phyloP scores from a whole-genome alignment of 1,140 invertebrate species.

The Pinna nobilis region DNA sequence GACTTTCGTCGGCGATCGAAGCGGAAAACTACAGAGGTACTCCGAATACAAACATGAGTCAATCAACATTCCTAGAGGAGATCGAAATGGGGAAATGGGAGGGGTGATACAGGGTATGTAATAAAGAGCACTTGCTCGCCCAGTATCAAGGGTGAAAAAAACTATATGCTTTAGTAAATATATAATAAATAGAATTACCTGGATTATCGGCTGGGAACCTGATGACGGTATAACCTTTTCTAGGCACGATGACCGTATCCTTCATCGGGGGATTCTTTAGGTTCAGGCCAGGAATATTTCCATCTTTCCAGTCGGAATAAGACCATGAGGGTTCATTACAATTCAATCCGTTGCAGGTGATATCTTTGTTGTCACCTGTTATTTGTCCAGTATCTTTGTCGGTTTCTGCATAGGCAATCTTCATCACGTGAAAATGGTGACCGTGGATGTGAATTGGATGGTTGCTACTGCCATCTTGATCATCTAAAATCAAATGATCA shows the following conservation, averaged over 20 bases:
- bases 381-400: constrained; percentile 31
- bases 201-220: constrained; percentile 86
- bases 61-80: too few species aligned
- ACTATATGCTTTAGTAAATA: too few species aligned
- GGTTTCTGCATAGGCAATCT: constrained; percentile 67
- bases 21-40: too few species aligned
- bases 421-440: constrained; percentile 82
- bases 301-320: constrained; percentile 50
- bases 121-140: too few species aligned
- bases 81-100: too few species aligned
- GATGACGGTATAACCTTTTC: constrained; percentile 81
- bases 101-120: too few species aligned
- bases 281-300: constrained; percentile 55
- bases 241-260: constrained; percentile 84
- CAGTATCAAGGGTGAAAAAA: too few species aligned
- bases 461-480: constrained; percentile 66
- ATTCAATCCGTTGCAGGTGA: constrained; percentile 16
- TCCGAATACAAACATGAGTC: too few species aligned
- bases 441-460: constrained; percentile 85
- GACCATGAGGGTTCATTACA: constrained; percentile 62
- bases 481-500: too few species aligned
- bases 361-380: constrained; percentile 27
- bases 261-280: constrained; percentile 80
- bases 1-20: too few species aligned
- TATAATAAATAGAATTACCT: constrained; percentile 63